phyloP scores from a whole-genome alignment of 2,888 invertebrate genomes.

The Spodoptera exigua region DNA sequence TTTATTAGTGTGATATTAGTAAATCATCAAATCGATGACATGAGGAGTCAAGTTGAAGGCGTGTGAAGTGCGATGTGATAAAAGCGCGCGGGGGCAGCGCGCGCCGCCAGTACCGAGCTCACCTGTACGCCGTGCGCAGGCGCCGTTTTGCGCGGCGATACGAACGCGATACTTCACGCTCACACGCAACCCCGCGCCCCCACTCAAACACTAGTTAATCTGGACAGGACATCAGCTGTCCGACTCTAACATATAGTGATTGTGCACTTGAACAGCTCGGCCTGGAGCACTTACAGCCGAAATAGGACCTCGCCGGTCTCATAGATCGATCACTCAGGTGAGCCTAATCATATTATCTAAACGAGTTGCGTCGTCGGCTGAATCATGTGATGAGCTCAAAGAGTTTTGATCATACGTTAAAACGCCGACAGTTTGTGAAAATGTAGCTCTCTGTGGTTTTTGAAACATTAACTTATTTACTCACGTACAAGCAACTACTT shows the following conservation, averaged over 20 bases:
- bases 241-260: slow-evolving; percentile 73
- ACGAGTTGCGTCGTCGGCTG: slow-evolving; percentile 57
- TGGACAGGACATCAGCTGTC: slow-evolving; percentile 69
- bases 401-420: slow-evolving; percentile 38
- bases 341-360: slow-evolving; percentile 62
- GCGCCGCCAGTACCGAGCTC: slow-evolving; percentile 83
- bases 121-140: slow-evolving; percentile 78
- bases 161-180: slow-evolving; percentile 49
- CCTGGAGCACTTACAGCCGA: slow-evolving; percentile 67
- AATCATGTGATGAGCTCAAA: slow-evolving; percentile 76
- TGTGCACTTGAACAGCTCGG: slow-evolving; percentile 71
- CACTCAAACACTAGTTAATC: slow-evolving; percentile 58
- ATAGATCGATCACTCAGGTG: slow-evolving; percentile 73
- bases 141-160: slow-evolving; percentile 67
- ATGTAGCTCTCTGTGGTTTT: slow-evolving; percentile 7
- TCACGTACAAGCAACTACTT: slow-evolving; percentile 5
- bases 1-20: slow-evolving; percentile 35
- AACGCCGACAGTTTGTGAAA: slow-evolving; percentile 2
- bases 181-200: slow-evolving; percentile 70
- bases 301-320: slow-evolving; percentile 63
- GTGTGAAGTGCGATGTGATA: slow-evolving; percentile 83
- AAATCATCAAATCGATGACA: slow-evolving; percentile 56
- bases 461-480: slow-evolving; percentile 19
- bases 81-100: slow-evolving; percentile 80
- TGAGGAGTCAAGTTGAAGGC: slow-evolving; percentile 85